A percentile compares a stretch with the other conserved stretches of the same genome.
phyloP scores from a whole-genome alignment of 2,113 vertebrate species.

The Sciurus niger region DNA sequence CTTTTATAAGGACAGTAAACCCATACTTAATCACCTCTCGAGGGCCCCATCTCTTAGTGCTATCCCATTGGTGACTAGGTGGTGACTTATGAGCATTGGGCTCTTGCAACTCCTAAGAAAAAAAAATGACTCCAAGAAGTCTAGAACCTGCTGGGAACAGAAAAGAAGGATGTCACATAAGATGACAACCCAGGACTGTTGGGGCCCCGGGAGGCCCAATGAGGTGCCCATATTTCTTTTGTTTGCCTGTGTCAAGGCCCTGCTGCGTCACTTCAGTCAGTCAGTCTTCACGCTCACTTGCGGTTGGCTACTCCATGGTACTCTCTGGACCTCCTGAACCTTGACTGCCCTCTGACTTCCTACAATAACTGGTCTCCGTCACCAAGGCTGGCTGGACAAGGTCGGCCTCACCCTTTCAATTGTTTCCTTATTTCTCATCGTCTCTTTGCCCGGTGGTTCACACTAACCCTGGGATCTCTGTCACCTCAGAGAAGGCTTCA shows the following conservation, averaged over 20 bases:
- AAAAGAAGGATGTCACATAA: neutral
- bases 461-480: no score
- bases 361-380: neutral
- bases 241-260: rapidly evolving
- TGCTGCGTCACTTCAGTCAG: neutral
- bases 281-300: neutral
- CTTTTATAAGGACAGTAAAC: neutral
- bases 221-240: rapidly evolving
- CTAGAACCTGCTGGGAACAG: neutral
- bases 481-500: neutral
- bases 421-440: neutral
- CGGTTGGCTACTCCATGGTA: rapidly evolving
- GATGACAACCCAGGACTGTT: neutral
- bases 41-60: neutral
- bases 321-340: neutral
- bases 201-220: neutral
- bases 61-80: no score
- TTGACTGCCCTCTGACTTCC: neutral
- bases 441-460: neutral
- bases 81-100: neutral
- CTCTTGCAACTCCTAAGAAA: neutral
- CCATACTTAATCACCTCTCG: no score
- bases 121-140: neutral
- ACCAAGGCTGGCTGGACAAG: rapidly evolving
- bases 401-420: neutral